Evolutionary conservation across 2,797 vertebrate genomes (phyloP), one percentile per base, ranked within the genome.

Genomic region (Xerus rutilus): DNA sequence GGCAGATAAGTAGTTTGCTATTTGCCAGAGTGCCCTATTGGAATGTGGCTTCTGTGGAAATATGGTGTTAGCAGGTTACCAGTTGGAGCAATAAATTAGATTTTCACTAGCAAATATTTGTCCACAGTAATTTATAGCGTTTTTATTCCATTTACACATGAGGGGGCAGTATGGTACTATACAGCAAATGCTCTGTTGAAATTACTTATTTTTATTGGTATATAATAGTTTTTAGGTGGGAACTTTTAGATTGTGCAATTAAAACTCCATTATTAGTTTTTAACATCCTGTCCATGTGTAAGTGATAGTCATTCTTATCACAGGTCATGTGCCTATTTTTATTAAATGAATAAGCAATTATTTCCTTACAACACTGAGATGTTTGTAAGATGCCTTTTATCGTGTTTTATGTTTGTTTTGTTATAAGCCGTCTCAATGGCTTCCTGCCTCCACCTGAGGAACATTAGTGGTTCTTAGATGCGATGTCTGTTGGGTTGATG

Each of bases 101-200:
- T 96, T 98, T 97, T 98, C 92, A 73, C 94, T 95, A 93, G 97
- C 78, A 97, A 98, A 97, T 98, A 97, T 96, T 98, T 98, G 96
- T 98, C 86, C 76, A 72, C 23, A 23, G 93, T 90, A n/a, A 91
- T 96, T 97, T 86, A 65, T 76, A 81, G 97, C 54, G 87, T 78
- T 97, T 93, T 93, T 85, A 70, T 94, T 95, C 79, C 78, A 9
- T 97, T 98, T 98, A 97, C 98, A 98, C 98, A 98, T 98, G 97
- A 98, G 98, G 97, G 98, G 98, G 98, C 98, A 99, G 98, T 98
- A 94, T 99, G 97, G 98, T 97, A 98, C 98, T 97, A 83, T 91
- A 97, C 93, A 98, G 97, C 92, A 96, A 97, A 35, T 77, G 82
- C 88, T 93, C 15, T 70, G 89, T 94, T 96, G 93, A 78, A 54